phyloP scores from a whole-genome alignment of 2,888 invertebrate genomes.

The Eutolmus rufibarbis region DNA sequence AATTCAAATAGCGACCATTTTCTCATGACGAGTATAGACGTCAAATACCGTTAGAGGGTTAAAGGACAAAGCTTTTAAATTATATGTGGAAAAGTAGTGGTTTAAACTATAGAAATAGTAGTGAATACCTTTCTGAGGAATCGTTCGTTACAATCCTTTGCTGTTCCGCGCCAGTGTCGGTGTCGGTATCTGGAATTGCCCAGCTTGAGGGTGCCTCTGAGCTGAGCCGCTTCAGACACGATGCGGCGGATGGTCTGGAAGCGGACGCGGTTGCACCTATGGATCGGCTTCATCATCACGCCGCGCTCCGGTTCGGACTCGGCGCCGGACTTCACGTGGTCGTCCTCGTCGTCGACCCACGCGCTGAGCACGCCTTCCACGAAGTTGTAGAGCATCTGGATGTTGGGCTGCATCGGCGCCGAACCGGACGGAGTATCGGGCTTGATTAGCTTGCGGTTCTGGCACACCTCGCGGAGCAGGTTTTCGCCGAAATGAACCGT shows the following conservation, averaged over 20 bases:
- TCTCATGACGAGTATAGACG: too few species aligned
- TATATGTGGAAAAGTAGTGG: background rate
- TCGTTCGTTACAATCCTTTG: constrained; percentile 86
- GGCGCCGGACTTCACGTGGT: constrained; percentile 74
- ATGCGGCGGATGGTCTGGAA: constrained; percentile 74
- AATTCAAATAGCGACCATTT: too few species aligned
- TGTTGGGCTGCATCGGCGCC: constrained; percentile 73
- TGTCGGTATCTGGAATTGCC: constrained; percentile 78
- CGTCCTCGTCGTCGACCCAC: constrained; percentile 73
- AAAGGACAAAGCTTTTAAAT: background rate
- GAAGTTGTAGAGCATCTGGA: constrained; percentile 82
- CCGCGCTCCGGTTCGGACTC: constrained; percentile 78
- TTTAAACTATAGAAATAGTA: background rate
- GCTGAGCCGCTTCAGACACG: constrained; percentile 74
- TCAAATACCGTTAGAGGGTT: too few species aligned
- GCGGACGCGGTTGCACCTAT: constrained; percentile 69
- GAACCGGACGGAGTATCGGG: constrained; percentile 62
- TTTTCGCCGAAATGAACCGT: constrained; percentile 82
- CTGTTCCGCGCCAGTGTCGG: constrained; percentile 84
- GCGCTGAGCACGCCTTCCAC: constrained; percentile 81
- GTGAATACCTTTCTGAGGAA: constrained; percentile 83
- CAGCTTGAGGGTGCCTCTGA: constrained; percentile 71
- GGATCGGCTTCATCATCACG: constrained; percentile 59
- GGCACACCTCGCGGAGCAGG: constrained; percentile 76
- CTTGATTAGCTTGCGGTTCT: constrained; percentile 70